These are phyloP conservation scores for Caiman crocodilus DNA, from an alignment of 2,797 vertebrate species.

Conservation along the genomic window DNA sequence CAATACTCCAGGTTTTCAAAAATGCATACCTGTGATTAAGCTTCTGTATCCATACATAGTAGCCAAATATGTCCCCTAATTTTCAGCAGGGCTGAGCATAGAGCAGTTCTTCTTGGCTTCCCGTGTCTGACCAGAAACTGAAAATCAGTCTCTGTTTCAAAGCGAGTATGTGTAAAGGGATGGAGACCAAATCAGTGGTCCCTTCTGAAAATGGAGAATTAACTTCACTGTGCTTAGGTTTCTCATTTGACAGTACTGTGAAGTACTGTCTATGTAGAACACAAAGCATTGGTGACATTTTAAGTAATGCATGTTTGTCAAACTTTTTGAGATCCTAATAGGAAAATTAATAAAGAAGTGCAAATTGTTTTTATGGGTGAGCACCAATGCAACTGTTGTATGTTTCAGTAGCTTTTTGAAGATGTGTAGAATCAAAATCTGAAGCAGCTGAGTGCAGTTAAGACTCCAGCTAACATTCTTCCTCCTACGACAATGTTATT, in stretches of 20 bases:
- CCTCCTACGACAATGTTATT: not conserved
- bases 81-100: not conserved
- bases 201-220: not conserved
- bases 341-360: not conserved
- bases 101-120: not conserved
- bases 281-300: not conserved
- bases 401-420: not conserved
- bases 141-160: constrained; percentile 1
- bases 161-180: rapidly evolving
- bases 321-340: not conserved
- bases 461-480: not conserved
- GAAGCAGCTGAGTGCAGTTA: not conserved
- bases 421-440: not conserved
- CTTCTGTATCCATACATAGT: constrained; percentile 13
- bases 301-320: not conserved
- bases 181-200: rapidly evolving
- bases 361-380: rapidly evolving
- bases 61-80: constrained; percentile 9
- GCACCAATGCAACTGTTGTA: too few species aligned
- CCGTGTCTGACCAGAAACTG: not conserved
- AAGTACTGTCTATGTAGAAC: not conserved
- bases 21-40: not conserved
- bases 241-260: not conserved
- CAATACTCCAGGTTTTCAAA: not conserved
- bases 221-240: not conserved